These are phyloP conservation scores for Caenorhabditis parvicauda DNA, from an alignment of 2,888 invertebrate species.

Conservation along the genomic window DNA sequence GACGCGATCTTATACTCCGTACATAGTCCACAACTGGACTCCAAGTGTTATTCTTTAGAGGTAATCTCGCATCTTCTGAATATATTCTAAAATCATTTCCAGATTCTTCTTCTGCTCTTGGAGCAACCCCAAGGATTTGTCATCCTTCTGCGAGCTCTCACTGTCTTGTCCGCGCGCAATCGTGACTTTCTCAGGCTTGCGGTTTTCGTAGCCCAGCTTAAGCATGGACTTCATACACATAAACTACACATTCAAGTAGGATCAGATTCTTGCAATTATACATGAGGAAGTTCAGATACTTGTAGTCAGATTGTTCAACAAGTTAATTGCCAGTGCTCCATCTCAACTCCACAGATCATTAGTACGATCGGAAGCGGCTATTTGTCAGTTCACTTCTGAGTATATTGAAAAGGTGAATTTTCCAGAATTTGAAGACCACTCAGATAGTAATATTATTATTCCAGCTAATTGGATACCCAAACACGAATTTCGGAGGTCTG, in stretches of 20 bases:
- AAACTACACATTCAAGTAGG: slow-evolving; percentile 57
- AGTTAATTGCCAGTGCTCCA: slow-evolving; percentile 50
- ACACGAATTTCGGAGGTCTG: slow-evolving; percentile 36
- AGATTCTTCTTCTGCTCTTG: slow-evolving; percentile 50
- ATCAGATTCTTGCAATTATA: neutral
- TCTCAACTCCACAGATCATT: slow-evolving; percentile 41
- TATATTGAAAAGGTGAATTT: slow-evolving; percentile 47
- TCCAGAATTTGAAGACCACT: neutral
- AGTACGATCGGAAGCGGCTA: slow-evolving; percentile 48
- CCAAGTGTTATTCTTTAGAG: slow-evolving; percentile 60
- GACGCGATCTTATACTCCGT: slow-evolving; percentile 55
- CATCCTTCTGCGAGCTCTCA: slow-evolving; percentile 48
- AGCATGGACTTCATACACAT: slow-evolving; percentile 55
- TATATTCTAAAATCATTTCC: slow-evolving; percentile 6
- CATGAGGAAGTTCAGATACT: slow-evolving; percentile 39
- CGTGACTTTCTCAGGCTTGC: slow-evolving; percentile 53
- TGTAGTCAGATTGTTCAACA: slow-evolving; percentile 56
- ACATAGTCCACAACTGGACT: slow-evolving; percentile 59
- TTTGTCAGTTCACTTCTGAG: slow-evolving; percentile 49
- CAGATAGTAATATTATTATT: slow-evolving; percentile 2
- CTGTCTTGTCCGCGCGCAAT: slow-evolving; percentile 50
- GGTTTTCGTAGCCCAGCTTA: slow-evolving; percentile 49
- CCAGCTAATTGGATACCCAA: slow-evolving; percentile 42
- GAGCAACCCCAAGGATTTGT: slow-evolving; percentile 54
- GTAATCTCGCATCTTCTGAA: slow-evolving; percentile 20